Base-by-base conservation (phyloP, 2,888 invertebrate species). In the Dione vanillae region DNA sequence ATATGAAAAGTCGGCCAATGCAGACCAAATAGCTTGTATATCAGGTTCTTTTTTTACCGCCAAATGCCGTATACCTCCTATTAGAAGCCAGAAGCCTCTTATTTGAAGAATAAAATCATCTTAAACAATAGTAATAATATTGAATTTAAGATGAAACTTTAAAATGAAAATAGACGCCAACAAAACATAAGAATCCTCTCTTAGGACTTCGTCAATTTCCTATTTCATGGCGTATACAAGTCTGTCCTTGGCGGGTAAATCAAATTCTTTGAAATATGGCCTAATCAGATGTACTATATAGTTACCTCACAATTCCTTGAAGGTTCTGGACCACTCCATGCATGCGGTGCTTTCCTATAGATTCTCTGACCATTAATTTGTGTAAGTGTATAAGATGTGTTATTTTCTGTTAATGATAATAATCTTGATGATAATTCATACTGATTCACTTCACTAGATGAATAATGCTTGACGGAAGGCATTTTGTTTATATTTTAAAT, bases 301-400 rank as follows among this genome's bases (percentile, higher is more conserved):
- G 83, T 86, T 86, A 95, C 94, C 92, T 96, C 96, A 84, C 95
- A 94, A 77, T 95, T 95, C 78, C 95, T 94, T 1, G 91, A 95
- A 19, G 94, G 92, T 77, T 93, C 92, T 14, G 94, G 92, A 45
- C 93, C 93, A 67, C 81, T 86, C 90, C 93, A 92, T 62, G 91
- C 90, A 70, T 94, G 93, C 16, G 95, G 94, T 61, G 95, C 95
- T 72, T 91, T 92, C 76, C 95, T 95, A 83, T 94, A 96, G 82
- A 95, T 94, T 76, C 96, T 87, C 85, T 96, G 96, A 14, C 96
- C 96, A 87, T 96, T 96, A 83, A 95, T 95, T 90, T 96, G 96
- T 62, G 91, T 91, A 74, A 92, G 83, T 74, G 92, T 93, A 80
- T 93, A 93, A 0, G 91, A 89, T 78, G 90, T 90, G 81, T 92